Conservation (phyloP, 1,140 invertebrate species). For the Microplitis mediator region DNA sequence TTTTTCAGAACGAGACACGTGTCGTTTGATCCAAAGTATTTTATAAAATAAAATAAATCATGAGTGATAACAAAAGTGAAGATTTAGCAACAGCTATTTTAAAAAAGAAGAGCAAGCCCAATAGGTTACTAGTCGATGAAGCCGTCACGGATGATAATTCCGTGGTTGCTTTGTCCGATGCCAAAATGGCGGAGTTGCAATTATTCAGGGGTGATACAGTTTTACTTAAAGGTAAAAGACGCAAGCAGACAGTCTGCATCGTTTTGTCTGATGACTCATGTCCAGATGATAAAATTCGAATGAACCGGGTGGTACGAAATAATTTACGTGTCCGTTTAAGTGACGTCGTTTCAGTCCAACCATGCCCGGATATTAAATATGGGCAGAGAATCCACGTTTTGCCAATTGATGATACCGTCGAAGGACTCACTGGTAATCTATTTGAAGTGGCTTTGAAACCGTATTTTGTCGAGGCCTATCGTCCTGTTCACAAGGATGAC, state of each 20-base stretch:
- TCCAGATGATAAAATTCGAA: slow-evolving; percentile 96
- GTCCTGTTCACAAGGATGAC: slow-evolving; percentile 97
- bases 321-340: slow-evolving; percentile 96
- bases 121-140: slow-evolving; percentile 97
- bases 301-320: slow-evolving; percentile 97
- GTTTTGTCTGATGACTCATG: slow-evolving; percentile 96
- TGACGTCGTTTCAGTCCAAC: slow-evolving; percentile 92
- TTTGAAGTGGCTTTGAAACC: slow-evolving; percentile 99
- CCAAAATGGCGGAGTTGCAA: slow-evolving; percentile 99
- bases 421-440: slow-evolving; percentile 96
- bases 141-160: slow-evolving; percentile 98
- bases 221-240: slow-evolving; percentile 93
- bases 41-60: too few relatives aligned
- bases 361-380: slow-evolving; percentile 97
- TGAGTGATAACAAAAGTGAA: slow-evolving; percentile 66
- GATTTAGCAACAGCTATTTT: slow-evolving; percentile 98
- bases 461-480: slow-evolving; percentile 98
- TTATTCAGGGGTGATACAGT: slow-evolving; percentile 98
- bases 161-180: slow-evolving; percentile 92
- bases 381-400: slow-evolving; percentile 98
- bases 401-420: slow-evolving; percentile 98
- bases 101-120: slow-evolving; percentile 95
- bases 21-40: too few relatives aligned
- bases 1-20: too few relatives aligned
- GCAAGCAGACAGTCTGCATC: slow-evolving; percentile 98